Evolutionary conservation across 1,140 invertebrate species (phyloP).

Genomic region (Xylocopa sonorina): DNA sequence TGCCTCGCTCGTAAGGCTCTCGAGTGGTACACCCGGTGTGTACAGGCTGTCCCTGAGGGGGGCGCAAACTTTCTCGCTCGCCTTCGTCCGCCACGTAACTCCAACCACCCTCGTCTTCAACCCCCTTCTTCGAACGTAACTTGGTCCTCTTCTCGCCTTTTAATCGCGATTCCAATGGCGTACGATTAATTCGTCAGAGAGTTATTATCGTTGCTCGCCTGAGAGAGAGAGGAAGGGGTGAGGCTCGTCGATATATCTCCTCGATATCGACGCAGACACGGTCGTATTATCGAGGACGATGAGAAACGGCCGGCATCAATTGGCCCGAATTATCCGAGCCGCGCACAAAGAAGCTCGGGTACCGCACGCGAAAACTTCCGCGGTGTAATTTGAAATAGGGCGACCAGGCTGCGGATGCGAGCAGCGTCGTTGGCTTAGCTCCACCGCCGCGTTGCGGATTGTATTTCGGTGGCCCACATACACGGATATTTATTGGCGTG

Average conservation of each 20-base stretch:
- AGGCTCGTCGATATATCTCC: conserved; percentile 11
- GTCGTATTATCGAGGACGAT: conserved; percentile 25
- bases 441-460: conserved; percentile 78
- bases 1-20: conserved; percentile 7
- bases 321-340: conserved; percentile 38
- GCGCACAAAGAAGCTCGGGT: conserved; percentile 20
- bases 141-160: not conserved
- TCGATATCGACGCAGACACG: not conserved
- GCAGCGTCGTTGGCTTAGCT: conserved; percentile 75
- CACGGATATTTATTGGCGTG: conserved; percentile 61
- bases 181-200: no score
- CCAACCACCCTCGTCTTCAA: no score
- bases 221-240: not conserved
- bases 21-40: not conserved
- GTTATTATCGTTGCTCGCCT: no score
- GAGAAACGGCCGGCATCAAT: conserved; percentile 36
- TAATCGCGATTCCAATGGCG: not conserved
- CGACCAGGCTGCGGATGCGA: conserved; percentile 63
- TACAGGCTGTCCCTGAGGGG: not conserved
- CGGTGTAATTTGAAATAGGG: conserved; percentile 28
- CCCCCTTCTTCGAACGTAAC: no score
- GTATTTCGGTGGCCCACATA: conserved; percentile 73
- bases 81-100: not conserved
- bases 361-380: conserved; percentile 45
- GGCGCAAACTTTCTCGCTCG: conserved; percentile 13